These are phyloP conservation scores for Loripinus fragilis DNA, from an alignment of 2,888 invertebrate genomes.

Conservation along the genomic window DNA sequence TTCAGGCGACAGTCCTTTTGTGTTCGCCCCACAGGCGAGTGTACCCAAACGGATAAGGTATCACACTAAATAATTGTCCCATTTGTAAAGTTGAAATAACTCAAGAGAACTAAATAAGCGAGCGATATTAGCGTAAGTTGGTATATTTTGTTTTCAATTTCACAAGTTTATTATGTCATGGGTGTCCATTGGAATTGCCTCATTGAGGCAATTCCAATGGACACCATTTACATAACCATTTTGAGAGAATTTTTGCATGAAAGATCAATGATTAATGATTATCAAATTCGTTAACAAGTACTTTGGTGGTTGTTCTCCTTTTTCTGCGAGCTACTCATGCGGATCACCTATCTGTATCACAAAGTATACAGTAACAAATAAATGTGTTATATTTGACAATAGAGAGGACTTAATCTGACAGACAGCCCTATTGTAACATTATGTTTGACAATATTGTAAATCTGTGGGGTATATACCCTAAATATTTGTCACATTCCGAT, in stretches of 20 bases:
- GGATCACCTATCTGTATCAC: conserved; percentile 1
- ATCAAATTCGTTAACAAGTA: too few relatives aligned
- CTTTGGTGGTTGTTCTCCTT: not conserved
- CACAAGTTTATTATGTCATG: too few relatives aligned
- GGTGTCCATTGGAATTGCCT: too few relatives aligned
- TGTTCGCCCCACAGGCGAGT: not conserved
- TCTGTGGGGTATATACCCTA: too few relatives aligned
- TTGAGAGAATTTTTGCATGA: too few relatives aligned
- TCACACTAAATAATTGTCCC: not conserved
- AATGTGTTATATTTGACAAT: conserved; percentile 4
- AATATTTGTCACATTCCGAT: too few relatives aligned
- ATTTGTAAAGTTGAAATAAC: not conserved
- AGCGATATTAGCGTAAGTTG: too few relatives aligned
- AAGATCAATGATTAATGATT: too few relatives aligned
- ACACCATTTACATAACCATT: too few relatives aligned
- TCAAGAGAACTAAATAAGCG: too few relatives aligned
- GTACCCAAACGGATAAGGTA: not conserved
- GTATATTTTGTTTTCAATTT: too few relatives aligned
- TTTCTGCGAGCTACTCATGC: not conserved
- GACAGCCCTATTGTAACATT: not conserved
- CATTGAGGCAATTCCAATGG: too few relatives aligned
- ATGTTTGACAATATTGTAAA: not conserved
- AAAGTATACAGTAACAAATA: conserved; percentile 7
- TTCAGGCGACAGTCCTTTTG: not conserved
- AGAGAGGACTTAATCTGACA: not conserved